Base-by-base conservation (phyloP, 1,140 invertebrate species). In the Bombyx mori region DNA sequence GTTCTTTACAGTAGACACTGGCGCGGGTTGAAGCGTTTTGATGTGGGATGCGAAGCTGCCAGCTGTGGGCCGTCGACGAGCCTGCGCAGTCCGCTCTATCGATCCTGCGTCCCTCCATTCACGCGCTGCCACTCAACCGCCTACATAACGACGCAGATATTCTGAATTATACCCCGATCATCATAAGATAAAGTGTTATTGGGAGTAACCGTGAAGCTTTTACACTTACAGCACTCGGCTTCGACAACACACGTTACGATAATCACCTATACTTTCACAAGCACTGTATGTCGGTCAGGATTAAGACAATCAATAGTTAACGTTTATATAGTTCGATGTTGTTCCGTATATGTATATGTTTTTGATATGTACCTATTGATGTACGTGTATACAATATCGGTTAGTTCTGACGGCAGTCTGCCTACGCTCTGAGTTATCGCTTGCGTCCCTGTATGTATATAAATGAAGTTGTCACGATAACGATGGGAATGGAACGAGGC, bases 71-170 rank as follows among this genome's bases (percentile, higher is more conserved):
- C 58, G 51, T 35, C 56, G 54, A 57, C 76, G 72, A 66, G 73
- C 77, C 65, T 86, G 83, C 83, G 83, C 83, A 86, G 67, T 77
- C 68, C 62, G 83, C 75, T 77, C 56, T 79, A 86, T 86, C 81
- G 83, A 86, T 86, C 83, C 69, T 56, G 60, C 47, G 57, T 61
- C 63, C 68, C 63, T 75, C 75, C 78, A 82, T 82, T 82, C 82
- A 86, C 72, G 71, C 61, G 72, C 66, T 70, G 63, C 73, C 74
- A 73, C 70, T 77, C 73, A 68, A 44, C 73, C 82, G 75, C 79
- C 83, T 78, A 86, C 81, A 82, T 79, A 77, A 76, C 72, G 69
- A 70, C 71, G 60, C 64, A 77, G 63, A 70, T n/a, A n/a, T 52
- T 65, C 66, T 61, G 69, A 75, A 75, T 82, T 83, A 78, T 72